A percentile compares a stretch with the other conserved stretches of the same genome.
Evolutionary conservation across 2,113 vertebrate species (phyloP).

Genomic region (Conger conger): DNA sequence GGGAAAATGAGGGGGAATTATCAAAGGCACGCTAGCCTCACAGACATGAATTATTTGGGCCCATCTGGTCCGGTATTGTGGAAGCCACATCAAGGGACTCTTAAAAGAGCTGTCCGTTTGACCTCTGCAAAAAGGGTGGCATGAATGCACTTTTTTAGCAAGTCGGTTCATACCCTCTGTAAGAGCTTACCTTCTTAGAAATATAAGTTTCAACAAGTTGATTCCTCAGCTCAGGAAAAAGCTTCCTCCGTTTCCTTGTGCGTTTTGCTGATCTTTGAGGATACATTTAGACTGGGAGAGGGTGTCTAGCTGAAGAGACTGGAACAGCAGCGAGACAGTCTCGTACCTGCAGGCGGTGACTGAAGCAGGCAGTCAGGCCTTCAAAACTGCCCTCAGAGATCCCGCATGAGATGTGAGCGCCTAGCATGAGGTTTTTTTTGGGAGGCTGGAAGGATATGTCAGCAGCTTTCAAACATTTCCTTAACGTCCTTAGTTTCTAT

Average conservation of each 20-base stretch:
- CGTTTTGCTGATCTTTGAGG: background rate
- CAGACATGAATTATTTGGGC: background rate
- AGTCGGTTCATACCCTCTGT: background rate
- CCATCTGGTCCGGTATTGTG: conserved; percentile 3
- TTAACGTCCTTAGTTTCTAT: background rate
- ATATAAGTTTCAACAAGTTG: conserved; percentile 2
- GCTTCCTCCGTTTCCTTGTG: background rate
- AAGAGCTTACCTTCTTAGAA: conserved; percentile 2
- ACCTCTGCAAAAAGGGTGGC: background rate
- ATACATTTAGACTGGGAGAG: background rate
- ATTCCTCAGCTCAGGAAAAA: background rate
- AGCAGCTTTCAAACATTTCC: background rate
- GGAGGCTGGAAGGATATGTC: background rate
- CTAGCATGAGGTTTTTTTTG: too few relatives aligned
- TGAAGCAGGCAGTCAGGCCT: too few relatives aligned
- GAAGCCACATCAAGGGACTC: background rate
- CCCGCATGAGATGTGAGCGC: background rate
- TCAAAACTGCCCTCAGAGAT: too few relatives aligned
- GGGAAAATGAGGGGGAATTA: background rate
- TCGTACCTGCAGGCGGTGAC: too few relatives aligned
- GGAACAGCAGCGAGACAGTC: background rate
- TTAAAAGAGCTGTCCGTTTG: background rate
- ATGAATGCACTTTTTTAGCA: background rate
- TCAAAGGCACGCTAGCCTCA: background rate
- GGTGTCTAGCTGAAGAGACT: background rate